Percentiles rank a stretch among this genome's conserved stretches.
Evolutionary conservation across 2,113 vertebrate species (phyloP).

Genomic region (Tragelaphus buxtoni): DNA sequence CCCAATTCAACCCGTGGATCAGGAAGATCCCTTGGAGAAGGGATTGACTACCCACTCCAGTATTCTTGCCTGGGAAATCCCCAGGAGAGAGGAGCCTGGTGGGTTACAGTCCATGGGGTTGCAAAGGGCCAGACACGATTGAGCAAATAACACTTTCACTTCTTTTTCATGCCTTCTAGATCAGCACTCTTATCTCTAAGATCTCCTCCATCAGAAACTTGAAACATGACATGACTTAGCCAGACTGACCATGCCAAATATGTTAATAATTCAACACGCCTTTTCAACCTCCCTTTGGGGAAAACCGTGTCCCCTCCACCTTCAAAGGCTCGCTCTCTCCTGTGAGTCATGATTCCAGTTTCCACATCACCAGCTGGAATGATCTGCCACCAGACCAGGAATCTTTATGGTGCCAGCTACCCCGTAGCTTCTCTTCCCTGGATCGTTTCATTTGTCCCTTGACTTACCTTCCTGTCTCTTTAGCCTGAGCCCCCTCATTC

Average conservation of each 20-base stretch:
- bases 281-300: background rate
- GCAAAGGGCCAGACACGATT: background rate
- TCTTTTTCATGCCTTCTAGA: background rate
- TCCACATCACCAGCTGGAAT: background rate
- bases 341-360: rapidly evolving
- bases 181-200: background rate
- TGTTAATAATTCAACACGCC: background rate
- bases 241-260: background rate
- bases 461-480: background rate
- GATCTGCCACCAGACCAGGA: rapidly evolving
- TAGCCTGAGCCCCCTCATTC: background rate
- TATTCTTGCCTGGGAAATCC: background rate
- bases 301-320: too few species aligned
- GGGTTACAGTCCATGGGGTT: background rate
- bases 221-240: background rate
- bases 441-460: background rate
- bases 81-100: background rate
- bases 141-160: background rate
- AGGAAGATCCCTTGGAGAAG: background rate
- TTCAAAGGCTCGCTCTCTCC: background rate
- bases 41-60: background rate
- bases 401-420: rapidly evolving
- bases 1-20: background rate
- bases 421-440: background rate
- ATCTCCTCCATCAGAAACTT: background rate